Evolutionary conservation across 2,888 invertebrate species (phyloP).

Genomic region (Acanthosepion pharaonis): DNA sequence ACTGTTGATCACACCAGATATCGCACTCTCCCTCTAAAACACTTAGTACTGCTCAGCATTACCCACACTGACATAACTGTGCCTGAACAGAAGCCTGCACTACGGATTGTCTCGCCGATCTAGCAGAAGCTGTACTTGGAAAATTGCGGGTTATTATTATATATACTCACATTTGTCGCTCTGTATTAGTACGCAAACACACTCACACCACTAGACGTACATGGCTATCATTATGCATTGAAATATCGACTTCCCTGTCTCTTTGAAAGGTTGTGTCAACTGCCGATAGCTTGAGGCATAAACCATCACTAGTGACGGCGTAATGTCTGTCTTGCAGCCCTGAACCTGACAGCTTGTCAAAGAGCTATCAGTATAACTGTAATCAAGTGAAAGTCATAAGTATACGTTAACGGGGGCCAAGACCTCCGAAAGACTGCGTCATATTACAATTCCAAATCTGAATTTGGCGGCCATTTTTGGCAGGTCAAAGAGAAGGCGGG

Average conservation of each 20-base stretch:
- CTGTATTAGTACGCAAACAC: background rate
- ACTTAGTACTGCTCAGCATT: no score
- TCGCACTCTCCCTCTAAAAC: no score
- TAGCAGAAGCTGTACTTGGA: no score
- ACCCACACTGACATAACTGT: no score
- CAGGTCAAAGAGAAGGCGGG: background rate
- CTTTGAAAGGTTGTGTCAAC: conserved; percentile 33
- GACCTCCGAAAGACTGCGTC: background rate
- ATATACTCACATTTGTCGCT: no score
- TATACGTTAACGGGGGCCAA: background rate
- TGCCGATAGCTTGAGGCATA: background rate
- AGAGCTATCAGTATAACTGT: conserved; percentile 33
- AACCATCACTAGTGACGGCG: background rate
- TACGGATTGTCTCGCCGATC: no score
- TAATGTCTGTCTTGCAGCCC: background rate
- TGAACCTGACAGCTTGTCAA: background rate
- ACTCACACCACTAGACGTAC: background rate
- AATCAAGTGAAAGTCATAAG: background rate
- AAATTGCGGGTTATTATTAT: no score
- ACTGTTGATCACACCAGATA: no score
- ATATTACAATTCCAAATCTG: background rate
- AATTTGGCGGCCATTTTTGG: background rate
- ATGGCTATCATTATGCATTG: background rate
- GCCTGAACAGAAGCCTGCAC: no score
- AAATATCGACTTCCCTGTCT: background rate